Evolutionary conservation across 2,113 vertebrate species (phyloP).

Genomic region (Picathartes gymnocephalus): DNA sequence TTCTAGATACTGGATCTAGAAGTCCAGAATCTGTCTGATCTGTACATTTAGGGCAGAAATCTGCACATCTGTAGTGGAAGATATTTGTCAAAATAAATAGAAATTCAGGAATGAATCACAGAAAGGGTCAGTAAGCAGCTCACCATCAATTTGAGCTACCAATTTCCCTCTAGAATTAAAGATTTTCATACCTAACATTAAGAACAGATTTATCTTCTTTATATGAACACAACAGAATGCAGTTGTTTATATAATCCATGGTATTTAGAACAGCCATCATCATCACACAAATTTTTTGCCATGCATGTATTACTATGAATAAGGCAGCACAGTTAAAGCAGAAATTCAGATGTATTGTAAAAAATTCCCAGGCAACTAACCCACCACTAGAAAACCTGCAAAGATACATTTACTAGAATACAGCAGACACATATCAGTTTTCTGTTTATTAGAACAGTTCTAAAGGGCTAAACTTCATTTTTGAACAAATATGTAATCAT

Average conservation of each 20-base stretch:
- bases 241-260: background rate
- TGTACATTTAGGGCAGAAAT: background rate
- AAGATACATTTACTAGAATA: background rate
- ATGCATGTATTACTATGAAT: background rate
- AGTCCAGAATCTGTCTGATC: background rate
- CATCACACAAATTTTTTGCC: background rate
- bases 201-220: background rate
- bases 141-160: background rate
- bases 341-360: background rate
- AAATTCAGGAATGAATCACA: background rate
- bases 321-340: background rate
- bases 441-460: background rate
- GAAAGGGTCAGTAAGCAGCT: background rate
- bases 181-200: background rate
- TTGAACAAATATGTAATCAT: background rate
- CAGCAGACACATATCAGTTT: background rate
- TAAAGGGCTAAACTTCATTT: background rate
- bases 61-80: background rate
- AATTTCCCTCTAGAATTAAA: background rate
- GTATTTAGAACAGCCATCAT: background rate
- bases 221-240: background rate
- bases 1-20: background rate
- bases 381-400: background rate
- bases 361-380: background rate
- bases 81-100: background rate